Conservation (phyloP, 2,113 vertebrate genomes). For the Elephas maximus region DNA sequence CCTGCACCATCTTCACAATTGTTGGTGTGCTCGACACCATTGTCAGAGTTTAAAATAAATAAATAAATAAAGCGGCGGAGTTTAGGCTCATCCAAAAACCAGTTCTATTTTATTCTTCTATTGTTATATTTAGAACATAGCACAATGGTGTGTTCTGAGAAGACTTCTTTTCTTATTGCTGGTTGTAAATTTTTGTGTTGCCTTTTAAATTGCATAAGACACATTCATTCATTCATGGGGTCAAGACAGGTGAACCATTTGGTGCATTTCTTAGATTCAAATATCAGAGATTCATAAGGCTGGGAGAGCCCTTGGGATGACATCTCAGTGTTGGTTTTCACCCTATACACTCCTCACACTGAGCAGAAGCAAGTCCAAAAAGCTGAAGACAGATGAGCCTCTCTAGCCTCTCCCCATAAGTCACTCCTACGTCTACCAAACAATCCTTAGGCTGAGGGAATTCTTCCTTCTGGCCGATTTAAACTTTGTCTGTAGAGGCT, state of each 20-base stretch:
- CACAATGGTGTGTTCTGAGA: background rate
- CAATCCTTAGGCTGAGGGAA: slow-evolving; percentile 48
- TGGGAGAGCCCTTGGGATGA: slow-evolving; percentile 50
- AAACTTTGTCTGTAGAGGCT: background rate
- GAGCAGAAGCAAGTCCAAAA: slow-evolving; percentile 63
- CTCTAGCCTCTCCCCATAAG: slow-evolving; percentile 38
- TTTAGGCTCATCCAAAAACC: background rate
- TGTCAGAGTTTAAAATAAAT: no score
- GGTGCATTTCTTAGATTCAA: slow-evolving; percentile 65
- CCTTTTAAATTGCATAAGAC: background rate
- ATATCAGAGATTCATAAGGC: slow-evolving; percentile 49
- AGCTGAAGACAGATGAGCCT: slow-evolving; percentile 65
- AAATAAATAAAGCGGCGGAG: background rate
- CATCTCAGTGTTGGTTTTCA: slow-evolving; percentile 65
- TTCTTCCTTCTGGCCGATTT: slow-evolving; percentile 63
- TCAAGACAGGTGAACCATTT: slow-evolving; percentile 9
- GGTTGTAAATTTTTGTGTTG: slow-evolving; percentile 6
- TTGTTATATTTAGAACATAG: background rate
- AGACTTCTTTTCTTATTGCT: background rate
- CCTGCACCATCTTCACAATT: background rate
- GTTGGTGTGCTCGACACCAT: background rate
- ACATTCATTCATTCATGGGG: background rate
- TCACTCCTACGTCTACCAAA: slow-evolving; percentile 73
- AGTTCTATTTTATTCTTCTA: background rate
- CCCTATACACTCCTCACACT: background rate